Base-by-base conservation (phyloP, 2,113 vertebrate species). In the Bos indicus region DNA sequence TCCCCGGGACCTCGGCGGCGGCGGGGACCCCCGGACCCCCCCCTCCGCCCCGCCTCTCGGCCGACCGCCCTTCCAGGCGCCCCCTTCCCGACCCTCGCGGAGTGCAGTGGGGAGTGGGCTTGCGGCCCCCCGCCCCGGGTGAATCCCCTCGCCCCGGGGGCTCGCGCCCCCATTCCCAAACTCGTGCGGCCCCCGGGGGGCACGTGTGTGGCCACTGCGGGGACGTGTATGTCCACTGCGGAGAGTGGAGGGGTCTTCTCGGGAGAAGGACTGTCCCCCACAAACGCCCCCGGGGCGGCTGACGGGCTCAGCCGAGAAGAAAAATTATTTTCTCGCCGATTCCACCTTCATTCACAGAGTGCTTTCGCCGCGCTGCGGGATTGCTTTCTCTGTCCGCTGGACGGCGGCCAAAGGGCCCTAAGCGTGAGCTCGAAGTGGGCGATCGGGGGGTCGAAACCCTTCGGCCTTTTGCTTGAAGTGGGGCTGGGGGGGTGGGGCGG, bases 391-490 rank as follows among this genome's bases (percentile, higher is more conserved):
- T 12, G 95, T 26, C 56, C 74, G 2, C 86, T 48, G 60, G 59
- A 64, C 86, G 11, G 88, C 51, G n/a, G 40, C 52, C 16, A 2
- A 77, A 78, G 57, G 78, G 64, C 81, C 64, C 40, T n/a, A 59
- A 46, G 93, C 28, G 46, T 40, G 95, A 86, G 84, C 88, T 86
- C 92, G 10, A 88, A 60, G 82, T 54, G 85, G 88, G 97, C 92
- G 17, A 4, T 4, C 81, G 67, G 60, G 60, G 85, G 94, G 92
- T 95, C 92, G 78, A 54, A 59, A 96, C 30, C 59, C 85, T 94
- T 52, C 57, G 88, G 90, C 96, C 95, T 97, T 95, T 91, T 54
- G 77, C 86, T 62, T 59, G 33, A 83, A 56, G 21, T n/a, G n/a
- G 51, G 7, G 2, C 2, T 52, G 78, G 33, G 7, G 7, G 12